A percentile compares a stretch with the other conserved stretches of the same genome.
Conservation (phyloP, 2,797 vertebrate genomes). For the Semotilus atromaculatus region DNA sequence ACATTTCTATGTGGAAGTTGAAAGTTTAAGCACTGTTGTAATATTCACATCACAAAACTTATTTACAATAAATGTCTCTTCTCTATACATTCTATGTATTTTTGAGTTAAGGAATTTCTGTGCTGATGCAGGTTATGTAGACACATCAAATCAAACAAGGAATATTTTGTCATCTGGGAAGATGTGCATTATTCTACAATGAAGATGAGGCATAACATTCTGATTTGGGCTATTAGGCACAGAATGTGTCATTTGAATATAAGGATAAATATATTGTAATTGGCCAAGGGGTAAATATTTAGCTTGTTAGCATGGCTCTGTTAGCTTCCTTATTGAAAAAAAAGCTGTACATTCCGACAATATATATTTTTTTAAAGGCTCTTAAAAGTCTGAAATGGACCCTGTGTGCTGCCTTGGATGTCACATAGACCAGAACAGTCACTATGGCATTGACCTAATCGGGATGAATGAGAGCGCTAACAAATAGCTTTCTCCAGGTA, state of each 20-base stretch:
- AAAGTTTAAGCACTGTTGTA: slow-evolving; percentile 63
- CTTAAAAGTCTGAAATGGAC: slow-evolving; percentile 1
- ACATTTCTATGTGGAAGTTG: slow-evolving; percentile 63
- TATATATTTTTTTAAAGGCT: neutral
- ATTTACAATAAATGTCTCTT: slow-evolving; percentile 66
- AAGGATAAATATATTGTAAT: neutral
- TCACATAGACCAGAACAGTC: neutral
- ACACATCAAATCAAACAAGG: neutral
- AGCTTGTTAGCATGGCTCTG: neutral
- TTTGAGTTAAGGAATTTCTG: neutral
- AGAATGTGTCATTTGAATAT: slow-evolving; percentile 1
- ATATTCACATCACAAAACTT: slow-evolving; percentile 65
- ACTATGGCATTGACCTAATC: neutral
- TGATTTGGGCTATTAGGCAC: neutral
- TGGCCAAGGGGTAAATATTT: neutral
- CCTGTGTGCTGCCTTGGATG: neutral
- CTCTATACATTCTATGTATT: slow-evolving; percentile 36
- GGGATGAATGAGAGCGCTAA: slow-evolving; percentile 3
- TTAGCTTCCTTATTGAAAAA: neutral
- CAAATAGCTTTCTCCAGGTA: neutral
- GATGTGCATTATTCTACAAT: neutral
- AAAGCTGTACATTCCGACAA: neutral
- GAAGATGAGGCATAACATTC: neutral
- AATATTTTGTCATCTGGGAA: neutral
- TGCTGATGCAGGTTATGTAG: neutral